These are phyloP conservation scores for Crypturellus undulatus DNA, from an alignment of 2,113 vertebrate genomes.

Conservation along the genomic window DNA sequence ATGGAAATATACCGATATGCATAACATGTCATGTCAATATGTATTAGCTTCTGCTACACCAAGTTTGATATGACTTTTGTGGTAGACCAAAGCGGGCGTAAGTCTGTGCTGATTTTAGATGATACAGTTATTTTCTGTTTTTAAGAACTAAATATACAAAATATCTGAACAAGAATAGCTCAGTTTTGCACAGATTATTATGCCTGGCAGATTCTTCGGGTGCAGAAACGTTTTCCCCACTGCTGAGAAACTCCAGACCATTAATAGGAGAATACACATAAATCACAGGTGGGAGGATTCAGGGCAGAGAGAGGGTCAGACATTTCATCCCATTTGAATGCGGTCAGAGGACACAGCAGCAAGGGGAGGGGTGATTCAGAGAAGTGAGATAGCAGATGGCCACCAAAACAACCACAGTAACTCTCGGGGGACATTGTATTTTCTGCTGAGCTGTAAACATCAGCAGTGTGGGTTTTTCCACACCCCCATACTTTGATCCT, in stretches of 20 bases:
- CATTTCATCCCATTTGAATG: conserved; percentile 34
- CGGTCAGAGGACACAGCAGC: background rate
- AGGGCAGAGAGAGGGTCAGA: background rate
- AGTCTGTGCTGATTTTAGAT: background rate
- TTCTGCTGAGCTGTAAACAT: conserved; percentile 63
- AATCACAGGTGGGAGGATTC: conserved; percentile 5
- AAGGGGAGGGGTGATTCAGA: conserved; percentile 1
- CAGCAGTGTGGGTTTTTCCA: conserved; percentile 52
- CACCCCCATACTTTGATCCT: background rate
- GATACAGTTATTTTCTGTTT: background rate
- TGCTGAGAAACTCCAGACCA: background rate
- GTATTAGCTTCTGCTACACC: background rate
- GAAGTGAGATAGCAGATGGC: conserved; percentile 59
- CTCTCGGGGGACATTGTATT: conserved; percentile 41
- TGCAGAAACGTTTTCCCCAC: background rate
- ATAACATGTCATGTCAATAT: accelerated
- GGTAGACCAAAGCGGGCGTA: background rate
- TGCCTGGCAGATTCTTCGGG: background rate
- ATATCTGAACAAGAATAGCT: background rate
- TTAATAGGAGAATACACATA: background rate
- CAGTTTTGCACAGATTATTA: background rate
- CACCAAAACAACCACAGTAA: conserved; percentile 50
- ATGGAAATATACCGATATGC: background rate
- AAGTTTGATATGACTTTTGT: background rate
- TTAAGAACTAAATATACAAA: background rate